Evolutionary conservation across 2,888 invertebrate species (phyloP), one percentile per base, ranked within the genome.

Genomic region (Smittia aterrima): DNA sequence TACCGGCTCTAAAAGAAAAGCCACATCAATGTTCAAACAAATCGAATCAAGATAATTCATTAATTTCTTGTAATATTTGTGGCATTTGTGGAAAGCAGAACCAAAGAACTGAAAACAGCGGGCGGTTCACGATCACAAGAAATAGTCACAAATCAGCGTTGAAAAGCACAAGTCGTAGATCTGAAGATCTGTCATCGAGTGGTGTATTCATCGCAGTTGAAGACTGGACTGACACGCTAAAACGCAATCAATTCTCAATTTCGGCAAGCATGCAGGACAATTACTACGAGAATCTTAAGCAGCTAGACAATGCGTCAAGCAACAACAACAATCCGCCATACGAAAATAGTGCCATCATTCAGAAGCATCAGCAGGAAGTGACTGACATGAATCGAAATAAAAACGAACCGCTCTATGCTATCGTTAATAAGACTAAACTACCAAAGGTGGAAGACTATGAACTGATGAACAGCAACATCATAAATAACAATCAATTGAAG

Each of bases 181-280:
- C 77, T 71, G 77, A 82, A 83, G 0, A 0, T 86, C 86, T 67
- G 87, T 32, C 62, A 40, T 72, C 72, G n/a, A 40, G 87, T 25
- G 86, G 86, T 3, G 87, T 88, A 11, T 86, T 88, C 82, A 87
- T 88, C 76, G 87, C 88, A 0, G 87, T 88, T 1, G 87, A 87
- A n/a, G 88, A 88, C 78, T 88, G 88, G 87, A 76, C 20, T 41
- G 76, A 75, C 58, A 75, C 58, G 16, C 11, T 16, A 1, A 74
- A 38, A 25, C 58, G 38, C 53, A 66, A 54, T 18, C 38, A 72
- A 66, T 75, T 75, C 41, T 66, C 75, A 68, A 53, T 25, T 54
- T 27, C 22, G 13, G 40, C 70, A 71, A 75, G 76, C 80, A 81
- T 74, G 74, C 74, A 64, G 18, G 54, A 74, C 20, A 74, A 66